Conservation (phyloP, 2,888 invertebrate species). For the Sthenelais limicola region DNA sequence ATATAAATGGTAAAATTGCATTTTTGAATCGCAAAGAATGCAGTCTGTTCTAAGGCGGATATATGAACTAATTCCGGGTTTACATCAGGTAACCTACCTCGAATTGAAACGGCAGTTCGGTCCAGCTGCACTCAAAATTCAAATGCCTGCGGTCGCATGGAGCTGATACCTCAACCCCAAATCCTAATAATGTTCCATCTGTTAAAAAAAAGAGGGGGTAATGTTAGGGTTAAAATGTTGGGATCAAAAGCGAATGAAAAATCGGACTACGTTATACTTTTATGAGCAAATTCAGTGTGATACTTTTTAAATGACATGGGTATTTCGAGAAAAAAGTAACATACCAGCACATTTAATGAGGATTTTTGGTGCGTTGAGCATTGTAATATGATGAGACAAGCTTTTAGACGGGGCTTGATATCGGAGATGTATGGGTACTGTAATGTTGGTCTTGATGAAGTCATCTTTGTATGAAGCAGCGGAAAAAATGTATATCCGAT, state of each 20-base stretch:
- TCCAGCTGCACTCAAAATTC: slow-evolving; percentile 2
- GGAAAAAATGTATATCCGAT: slow-evolving; percentile 3
- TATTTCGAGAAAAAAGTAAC: not conserved
- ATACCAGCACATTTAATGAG: slow-evolving; percentile 18
- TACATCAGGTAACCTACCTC: not conserved
- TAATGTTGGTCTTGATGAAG: slow-evolving; percentile 15
- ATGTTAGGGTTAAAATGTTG: not conserved
- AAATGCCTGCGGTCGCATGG: not conserved
- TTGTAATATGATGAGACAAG: not conserved
- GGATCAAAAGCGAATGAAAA: not conserved
- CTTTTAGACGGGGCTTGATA: slow-evolving; percentile 11
- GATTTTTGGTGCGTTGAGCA: not conserved
- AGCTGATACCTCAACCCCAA: not conserved
- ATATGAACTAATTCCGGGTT: no score
- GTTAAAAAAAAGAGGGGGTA: not conserved
- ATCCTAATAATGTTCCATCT: not conserved
- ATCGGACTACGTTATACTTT: not conserved
- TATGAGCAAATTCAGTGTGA: no score
- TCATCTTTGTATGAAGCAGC: not conserved
- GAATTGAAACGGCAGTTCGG: not conserved
- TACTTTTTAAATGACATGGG: not conserved
- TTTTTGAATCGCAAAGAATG: no score
- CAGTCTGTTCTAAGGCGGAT: not conserved
- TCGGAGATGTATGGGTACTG: slow-evolving; percentile 32
- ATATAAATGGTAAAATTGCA: not conserved